A percentile compares a stretch with the other conserved stretches of the same genome.
phyloP scores from a whole-genome alignment of 2,888 invertebrate species.

The Meteorus colon region DNA sequence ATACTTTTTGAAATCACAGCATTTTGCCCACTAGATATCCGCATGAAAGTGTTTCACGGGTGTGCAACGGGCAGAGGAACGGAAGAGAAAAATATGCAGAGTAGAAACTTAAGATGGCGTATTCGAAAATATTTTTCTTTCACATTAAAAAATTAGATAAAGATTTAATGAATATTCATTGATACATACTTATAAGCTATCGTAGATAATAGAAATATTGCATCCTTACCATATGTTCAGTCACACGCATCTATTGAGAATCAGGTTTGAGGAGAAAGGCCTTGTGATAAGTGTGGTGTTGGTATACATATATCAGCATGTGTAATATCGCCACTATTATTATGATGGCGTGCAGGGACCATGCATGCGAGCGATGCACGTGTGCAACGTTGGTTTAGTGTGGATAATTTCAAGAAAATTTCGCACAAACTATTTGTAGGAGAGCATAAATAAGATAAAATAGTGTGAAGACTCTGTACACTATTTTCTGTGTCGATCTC shows the following conservation, averaged over 20 bases:
- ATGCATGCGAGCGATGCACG: conserved; percentile 52
- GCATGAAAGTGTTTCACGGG: neutral
- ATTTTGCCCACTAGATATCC: conserved; percentile 13
- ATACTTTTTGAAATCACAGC: conserved; percentile 28
- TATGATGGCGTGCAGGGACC: conserved; percentile 47
- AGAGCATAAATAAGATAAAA: too few species aligned
- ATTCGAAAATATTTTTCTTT: neutral
- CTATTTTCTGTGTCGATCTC: too few species aligned
- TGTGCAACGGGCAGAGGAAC: neutral
- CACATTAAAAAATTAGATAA: neutral
- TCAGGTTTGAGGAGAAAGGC: conserved; percentile 13
- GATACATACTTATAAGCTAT: neutral
- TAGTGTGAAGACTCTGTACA: too few species aligned
- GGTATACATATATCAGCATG: conserved; percentile 4
- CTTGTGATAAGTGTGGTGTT: conserved; percentile 2
- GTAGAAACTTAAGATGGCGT: neutral
- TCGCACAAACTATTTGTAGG: too few species aligned
- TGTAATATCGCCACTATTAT: conserved; percentile 1
- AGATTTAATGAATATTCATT: neutral
- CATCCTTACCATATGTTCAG: conserved; percentile 24
- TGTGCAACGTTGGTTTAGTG: conserved; percentile 43
- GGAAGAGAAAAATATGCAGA: neutral
- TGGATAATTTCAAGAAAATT: conserved; percentile 33
- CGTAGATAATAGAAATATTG: conserved; percentile 13
- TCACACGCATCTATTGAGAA: neutral